Evolutionary conservation across 2,888 invertebrate species (phyloP).

Genomic region (Geotrupes spiniger): DNA sequence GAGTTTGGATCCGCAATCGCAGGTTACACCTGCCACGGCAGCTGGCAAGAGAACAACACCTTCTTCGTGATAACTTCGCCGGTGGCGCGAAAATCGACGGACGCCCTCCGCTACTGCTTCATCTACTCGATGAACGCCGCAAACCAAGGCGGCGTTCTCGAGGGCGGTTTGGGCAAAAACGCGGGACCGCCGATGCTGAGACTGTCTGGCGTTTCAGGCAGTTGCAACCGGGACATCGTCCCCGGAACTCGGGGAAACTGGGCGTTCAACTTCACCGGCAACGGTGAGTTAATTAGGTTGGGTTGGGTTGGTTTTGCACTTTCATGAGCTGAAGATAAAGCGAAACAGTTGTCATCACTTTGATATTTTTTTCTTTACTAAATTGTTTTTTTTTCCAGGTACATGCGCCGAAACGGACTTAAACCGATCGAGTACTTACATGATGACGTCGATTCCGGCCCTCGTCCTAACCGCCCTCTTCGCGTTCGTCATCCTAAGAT

Average conservation of each 20-base stretch:
- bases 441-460: conserved; percentile 14
- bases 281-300: conserved; percentile 59
- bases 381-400: conserved; percentile 23
- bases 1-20: conserved; percentile 31
- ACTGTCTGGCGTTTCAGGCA: conserved; percentile 56
- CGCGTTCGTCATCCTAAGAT: conserved; percentile 15
- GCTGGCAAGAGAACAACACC: conserved; percentile 64
- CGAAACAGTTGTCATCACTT: too few relatives aligned
- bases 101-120: conserved; percentile 61
- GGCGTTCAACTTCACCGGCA: conserved; percentile 67
- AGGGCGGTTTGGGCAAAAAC: conserved; percentile 33
- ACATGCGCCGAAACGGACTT: conserved; percentile 25
- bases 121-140: conserved; percentile 54
- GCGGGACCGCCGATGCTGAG: conserved; percentile 43
- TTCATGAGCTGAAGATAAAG: too few relatives aligned
- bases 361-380: too few relatives aligned
- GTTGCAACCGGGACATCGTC: conserved; percentile 57
- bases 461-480: conserved; percentile 13
- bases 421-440: conserved; percentile 12
- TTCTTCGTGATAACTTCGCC: conserved; percentile 70
- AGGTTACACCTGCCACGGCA: conserved; percentile 73
- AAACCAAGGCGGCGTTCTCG: conserved; percentile 14
- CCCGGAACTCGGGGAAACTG: conserved; percentile 55
- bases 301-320: too few relatives aligned
- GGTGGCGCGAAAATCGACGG: conserved; percentile 51